Base-by-base conservation (phyloP, 2,888 invertebrate genomes). In the Limnephilus rhombicus region DNA sequence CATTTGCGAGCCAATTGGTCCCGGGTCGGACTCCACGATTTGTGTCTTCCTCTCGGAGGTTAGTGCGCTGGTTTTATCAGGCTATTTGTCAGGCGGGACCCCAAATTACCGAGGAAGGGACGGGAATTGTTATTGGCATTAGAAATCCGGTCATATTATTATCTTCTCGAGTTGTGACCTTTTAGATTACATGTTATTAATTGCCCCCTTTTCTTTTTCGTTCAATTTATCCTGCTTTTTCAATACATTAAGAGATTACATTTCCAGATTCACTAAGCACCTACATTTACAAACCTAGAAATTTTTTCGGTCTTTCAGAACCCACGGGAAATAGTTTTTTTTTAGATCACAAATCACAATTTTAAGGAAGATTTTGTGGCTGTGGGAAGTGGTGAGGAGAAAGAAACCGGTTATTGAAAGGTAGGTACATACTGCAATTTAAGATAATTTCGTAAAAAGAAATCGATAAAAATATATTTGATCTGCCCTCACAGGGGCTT, bases 21-120 rank as follows among this genome's bases (percentile, higher is more conserved):
- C 88, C 87, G 53, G 87, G 53, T 53, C 24, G 81, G 83, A n/a
- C 41, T 41, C 49, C 83, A 80, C 88, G 88, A 91, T 91, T 91
- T 91, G 91, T 91, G 91, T 91, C 89, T 90, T 90, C 89, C 91
- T 91, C 87, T 89, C 68, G 31, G 89, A 89, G 91, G 85, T 87
- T 88, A 91, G 85, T 91, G 89, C 91, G 83, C 89, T 80, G 91
- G 89, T 89, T 91, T 89, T 91, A 91, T 91, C 83, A 83, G 83
- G 89, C 82, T 85, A 91, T 91, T 85, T 91, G 89, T 91, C 91
- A 91, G 89, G 80, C 53, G 53, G 85, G 49, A 41, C 89, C 81
- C 90, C 81, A 29, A 90, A 82, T 90, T 41, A 29, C 45, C 45
- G 18, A 29, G 31, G 34, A 68, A 88, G 53, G 90, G 90, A 29